These are phyloP conservation scores for Mellivora capensis DNA, from an alignment of 2,113 vertebrate species.

Conservation along the genomic window DNA sequence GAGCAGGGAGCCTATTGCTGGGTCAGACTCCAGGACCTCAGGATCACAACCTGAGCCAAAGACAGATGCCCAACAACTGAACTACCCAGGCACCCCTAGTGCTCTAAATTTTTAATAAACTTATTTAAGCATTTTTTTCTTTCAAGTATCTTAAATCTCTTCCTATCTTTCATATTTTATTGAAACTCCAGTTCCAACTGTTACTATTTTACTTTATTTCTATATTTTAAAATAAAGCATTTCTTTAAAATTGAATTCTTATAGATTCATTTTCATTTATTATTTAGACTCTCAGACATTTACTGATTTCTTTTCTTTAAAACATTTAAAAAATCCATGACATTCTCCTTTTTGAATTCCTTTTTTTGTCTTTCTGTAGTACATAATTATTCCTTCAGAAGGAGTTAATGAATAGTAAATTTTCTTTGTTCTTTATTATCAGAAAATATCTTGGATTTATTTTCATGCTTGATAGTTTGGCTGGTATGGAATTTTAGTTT, in stretches of 20 bases:
- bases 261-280: conserved; percentile 41
- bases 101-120: conserved; percentile 40
- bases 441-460: conserved; percentile 56
- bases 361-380: conserved; percentile 43
- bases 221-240: conserved; percentile 44
- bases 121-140: conserved; percentile 39
- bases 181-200: conserved; percentile 38
- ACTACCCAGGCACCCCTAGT: neutral
- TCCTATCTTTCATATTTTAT: conserved; percentile 27
- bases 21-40: no score
- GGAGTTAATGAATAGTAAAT: conserved; percentile 53
- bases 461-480: conserved; percentile 52
- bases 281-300: conserved; percentile 36
- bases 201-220: conserved; percentile 50
- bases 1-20: no score
- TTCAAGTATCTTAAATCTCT: conserved; percentile 32
- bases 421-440: conserved; percentile 62
- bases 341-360: conserved; percentile 40
- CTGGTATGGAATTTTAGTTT: conserved; percentile 44
- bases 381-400: conserved; percentile 52
- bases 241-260: conserved; percentile 49
- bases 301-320: conserved; percentile 33
- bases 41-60: no score
- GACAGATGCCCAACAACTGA: no score
- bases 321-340: neutral